Base-by-base conservation (phyloP, 2,888 invertebrate genomes). In the Drosophila paramelanica region DNA sequence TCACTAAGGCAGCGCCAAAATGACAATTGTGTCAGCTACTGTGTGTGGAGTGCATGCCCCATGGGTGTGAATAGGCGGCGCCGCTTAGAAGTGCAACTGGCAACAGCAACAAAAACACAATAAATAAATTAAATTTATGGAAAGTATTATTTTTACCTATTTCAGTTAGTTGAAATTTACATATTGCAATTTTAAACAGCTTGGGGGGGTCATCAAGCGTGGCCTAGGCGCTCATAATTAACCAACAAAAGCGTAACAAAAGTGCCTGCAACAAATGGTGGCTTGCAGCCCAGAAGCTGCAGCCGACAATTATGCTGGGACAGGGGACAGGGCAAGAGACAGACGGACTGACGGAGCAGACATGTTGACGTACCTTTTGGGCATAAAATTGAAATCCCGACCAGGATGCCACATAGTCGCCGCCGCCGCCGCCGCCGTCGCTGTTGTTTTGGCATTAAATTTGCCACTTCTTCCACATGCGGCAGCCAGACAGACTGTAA, bases 11-110 rank as follows among this genome's bases (percentile, higher is more conserved):
- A 81, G 82, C 79, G 77, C 66, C 66, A 58, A 77, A 91, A 87
- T 91, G 91, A 91, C 91, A 91, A 91, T 91, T 91, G 91, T 91
- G 90, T 86, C 89, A 90, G 91, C 91, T 91, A 92, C 91, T 89
- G 91, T 91, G 91, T 91, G 81, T 68, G 71, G 72, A 8, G 67
- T 64, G 55, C 56, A 50, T 53, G 61, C 46, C 64, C 47, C 47
- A 58, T 46, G 45, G 64, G 66, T 23, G 64, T 38, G n/a, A 36
- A 65, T 27, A 38, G 60, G 52, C 70, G 68, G 70, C 73, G 61
- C 52, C 52, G 67, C 81, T 84, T 80, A 65, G 70, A 79, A 57
- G 77, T 80, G 73, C 77, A 84, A 79, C 83, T 67, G 72, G 59
- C 50, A 56, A 49, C 36, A 65, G 66, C 2, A 46, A 23, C 14